phyloP scores from a whole-genome alignment of 2,113 vertebrate genomes.

The Prolemur simus region DNA sequence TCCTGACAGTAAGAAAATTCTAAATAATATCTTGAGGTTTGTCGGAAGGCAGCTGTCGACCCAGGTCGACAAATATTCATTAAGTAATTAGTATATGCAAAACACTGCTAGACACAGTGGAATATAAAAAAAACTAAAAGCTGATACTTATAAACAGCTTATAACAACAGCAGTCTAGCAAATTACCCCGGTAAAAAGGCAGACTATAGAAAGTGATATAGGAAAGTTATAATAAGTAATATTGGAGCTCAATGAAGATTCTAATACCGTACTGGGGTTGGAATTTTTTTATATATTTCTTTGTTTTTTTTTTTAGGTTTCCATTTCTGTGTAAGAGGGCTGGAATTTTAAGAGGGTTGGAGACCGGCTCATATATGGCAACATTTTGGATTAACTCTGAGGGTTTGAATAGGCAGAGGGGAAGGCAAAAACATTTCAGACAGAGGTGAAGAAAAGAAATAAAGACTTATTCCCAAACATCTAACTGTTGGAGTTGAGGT shows the following conservation, averaged over 20 bases:
- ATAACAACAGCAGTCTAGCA: not conserved
- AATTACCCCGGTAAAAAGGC: not conserved
- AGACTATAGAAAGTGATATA: not conserved
- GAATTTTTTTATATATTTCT: not conserved
- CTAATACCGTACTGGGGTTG: not conserved
- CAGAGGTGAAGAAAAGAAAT: not conserved
- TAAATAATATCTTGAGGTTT: not conserved
- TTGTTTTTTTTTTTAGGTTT: too few species aligned
- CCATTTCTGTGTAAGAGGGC: too few species aligned
- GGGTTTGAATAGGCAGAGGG: not conserved
- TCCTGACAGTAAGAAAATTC: conserved; percentile 20
- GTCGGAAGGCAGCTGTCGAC: not conserved
- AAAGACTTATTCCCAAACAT: not conserved
- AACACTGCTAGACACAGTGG: not conserved
- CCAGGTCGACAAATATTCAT: not conserved
- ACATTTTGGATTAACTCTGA: not conserved
- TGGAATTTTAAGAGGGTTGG: not conserved
- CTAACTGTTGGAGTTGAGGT: not conserved
- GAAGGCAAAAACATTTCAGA: not conserved
- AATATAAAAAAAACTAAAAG: conserved; percentile 5
- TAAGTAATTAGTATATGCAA: not conserved
- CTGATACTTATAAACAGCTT: not conserved
- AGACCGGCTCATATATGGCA: not conserved
- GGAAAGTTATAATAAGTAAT: not conserved
- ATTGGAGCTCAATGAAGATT: not conserved